These are phyloP conservation scores for Leptinotarsa tumamoca DNA, from an alignment of 2,888 invertebrate species.

Conservation along the genomic window DNA sequence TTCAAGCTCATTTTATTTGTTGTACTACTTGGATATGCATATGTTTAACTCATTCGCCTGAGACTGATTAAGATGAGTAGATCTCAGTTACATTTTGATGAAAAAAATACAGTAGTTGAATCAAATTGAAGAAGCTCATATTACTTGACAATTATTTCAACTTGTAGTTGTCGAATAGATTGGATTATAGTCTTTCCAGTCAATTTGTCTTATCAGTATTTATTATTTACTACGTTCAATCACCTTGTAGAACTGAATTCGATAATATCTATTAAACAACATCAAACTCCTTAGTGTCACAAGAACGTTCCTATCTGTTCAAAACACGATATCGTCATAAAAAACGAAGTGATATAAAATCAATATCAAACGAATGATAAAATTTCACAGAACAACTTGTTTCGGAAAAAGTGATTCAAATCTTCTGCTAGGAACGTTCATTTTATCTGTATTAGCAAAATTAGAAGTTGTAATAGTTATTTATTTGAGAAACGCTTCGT, in stretches of 20 bases:
- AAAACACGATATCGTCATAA: not conserved
- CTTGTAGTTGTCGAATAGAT: too few species aligned
- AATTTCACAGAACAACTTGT: too few species aligned
- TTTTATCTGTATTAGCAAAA: conserved; percentile 31
- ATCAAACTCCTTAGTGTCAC: not conserved
- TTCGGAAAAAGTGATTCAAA: not conserved
- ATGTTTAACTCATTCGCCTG: too few species aligned
- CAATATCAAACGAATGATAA: not conserved
- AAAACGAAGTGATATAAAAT: not conserved
- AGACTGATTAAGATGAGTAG: too few species aligned
- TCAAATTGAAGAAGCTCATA: too few species aligned
- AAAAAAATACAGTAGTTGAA: too few species aligned
- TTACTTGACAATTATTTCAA: too few species aligned
- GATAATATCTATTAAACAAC: not conserved
- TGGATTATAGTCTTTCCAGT: too few species aligned
- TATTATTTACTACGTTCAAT: not conserved
- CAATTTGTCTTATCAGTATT: too few species aligned
- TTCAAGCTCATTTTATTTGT: too few species aligned
- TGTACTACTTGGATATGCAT: too few species aligned
- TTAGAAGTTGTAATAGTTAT: conserved; percentile 50
- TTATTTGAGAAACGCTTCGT: conserved; percentile 45
- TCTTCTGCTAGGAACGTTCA: conserved; percentile 29
- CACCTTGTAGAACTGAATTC: not conserved
- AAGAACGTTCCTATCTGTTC: conserved; percentile 4
- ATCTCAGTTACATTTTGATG: too few species aligned